Evolutionary conservation across 1,140 invertebrate genomes (phyloP).

Genomic region (Caenorhabditis remanei): DNA sequence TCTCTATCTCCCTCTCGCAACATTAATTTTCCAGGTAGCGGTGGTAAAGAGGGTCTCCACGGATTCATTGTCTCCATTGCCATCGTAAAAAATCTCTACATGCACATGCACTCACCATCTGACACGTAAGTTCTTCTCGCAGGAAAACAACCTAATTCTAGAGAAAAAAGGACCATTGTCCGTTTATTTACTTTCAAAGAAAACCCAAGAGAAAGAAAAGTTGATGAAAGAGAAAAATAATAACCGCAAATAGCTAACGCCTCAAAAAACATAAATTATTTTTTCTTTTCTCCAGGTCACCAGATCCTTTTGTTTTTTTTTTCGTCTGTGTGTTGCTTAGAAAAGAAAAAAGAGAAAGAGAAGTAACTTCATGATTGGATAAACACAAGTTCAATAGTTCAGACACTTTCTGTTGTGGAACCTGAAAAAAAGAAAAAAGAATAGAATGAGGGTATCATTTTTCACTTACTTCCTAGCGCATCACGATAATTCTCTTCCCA

Average conservation of each 20-base stretch:
- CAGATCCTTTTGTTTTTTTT: neutral
- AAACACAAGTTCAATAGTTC: slow-evolving; percentile 2
- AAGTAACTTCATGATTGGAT: neutral
- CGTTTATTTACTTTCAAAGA: neutral
- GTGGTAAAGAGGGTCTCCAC: slow-evolving; percentile 68
- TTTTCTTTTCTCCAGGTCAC: neutral
- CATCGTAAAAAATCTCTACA: slow-evolving; percentile 77
- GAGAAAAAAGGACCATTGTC: neutral
- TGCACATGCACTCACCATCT: slow-evolving; percentile 77
- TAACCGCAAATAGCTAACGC: neutral
- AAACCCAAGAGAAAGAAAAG: neutral
- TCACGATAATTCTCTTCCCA: slow-evolving; percentile 72
- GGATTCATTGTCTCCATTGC: slow-evolving; percentile 77
- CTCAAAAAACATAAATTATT: neutral
- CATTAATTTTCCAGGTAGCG: neutral
- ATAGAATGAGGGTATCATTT: neutral
- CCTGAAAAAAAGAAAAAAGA: neutral
- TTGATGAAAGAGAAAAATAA: too few relatives aligned
- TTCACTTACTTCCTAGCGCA: neutral
- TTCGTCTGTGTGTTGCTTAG: neutral
- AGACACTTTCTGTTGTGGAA: slow-evolving; percentile 8
- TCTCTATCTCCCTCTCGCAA: slow-evolving; percentile 6
- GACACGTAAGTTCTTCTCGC: slow-evolving; percentile 70
- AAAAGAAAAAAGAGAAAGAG: neutral
- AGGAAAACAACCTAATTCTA: neutral